Conservation (phyloP, 2,888 invertebrate genomes). For the Polydrusus tereticollis region DNA sequence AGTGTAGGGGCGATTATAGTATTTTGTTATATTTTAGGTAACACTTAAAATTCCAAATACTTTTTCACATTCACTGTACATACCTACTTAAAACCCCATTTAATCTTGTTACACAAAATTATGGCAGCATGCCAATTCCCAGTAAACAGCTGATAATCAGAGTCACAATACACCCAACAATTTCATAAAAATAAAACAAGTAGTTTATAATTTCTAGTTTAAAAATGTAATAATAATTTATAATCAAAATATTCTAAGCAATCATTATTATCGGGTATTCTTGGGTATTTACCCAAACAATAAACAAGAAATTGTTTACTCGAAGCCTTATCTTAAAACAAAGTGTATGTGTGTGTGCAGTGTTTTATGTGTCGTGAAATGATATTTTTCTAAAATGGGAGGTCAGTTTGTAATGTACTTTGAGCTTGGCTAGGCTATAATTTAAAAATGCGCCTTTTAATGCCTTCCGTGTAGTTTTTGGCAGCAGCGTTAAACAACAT, state of each 20-base stretch:
- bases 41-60: too few relatives aligned
- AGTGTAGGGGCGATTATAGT: too few relatives aligned
- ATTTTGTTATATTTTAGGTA: too few relatives aligned
- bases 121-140: background rate
- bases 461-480: too few relatives aligned
- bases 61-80: background rate
- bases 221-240: too few relatives aligned
- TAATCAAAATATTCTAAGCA: too few relatives aligned
- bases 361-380: background rate
- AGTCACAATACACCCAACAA: background rate
- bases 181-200: background rate
- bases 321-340: background rate
- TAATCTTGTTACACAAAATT: background rate
- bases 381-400: background rate
- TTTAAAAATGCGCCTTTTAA: too few relatives aligned
- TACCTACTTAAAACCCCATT: background rate
- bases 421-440: background rate
- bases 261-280: too few relatives aligned
- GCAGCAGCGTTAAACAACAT: too few relatives aligned
- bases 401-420: background rate
- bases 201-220: background rate
- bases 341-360: too few relatives aligned
- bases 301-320: background rate
- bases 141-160: background rate
- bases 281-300: background rate